Conservation (phyloP, 2,888 invertebrate species). For the Polydrusus cervinus region DNA sequence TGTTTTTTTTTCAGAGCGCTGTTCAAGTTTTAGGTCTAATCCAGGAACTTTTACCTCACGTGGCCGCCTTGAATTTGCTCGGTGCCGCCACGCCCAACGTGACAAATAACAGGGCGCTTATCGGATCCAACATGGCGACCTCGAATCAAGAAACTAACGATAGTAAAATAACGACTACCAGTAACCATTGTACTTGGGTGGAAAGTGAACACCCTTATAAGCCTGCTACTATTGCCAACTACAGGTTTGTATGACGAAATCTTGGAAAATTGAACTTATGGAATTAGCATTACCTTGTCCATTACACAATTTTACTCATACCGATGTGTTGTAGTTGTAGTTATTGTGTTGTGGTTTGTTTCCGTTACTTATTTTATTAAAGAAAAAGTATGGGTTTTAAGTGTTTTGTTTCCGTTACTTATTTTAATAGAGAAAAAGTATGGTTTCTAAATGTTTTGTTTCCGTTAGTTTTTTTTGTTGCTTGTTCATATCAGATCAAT, state of each 20-base stretch:
- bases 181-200: slow-evolving; percentile 91
- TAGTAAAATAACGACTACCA: slow-evolving; percentile 76
- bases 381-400: too few species aligned
- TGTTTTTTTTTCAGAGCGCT: slow-evolving; percentile 77
- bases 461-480: too few species aligned
- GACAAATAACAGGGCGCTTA: slow-evolving; percentile 63
- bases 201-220: slow-evolving; percentile 99
- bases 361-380: too few species aligned
- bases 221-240: slow-evolving; percentile 88
- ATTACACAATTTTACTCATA: too few species aligned
- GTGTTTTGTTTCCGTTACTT: too few species aligned
- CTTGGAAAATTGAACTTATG: too few species aligned
- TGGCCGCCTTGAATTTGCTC: slow-evolving; percentile 87
- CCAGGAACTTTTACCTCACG: slow-evolving; percentile 91
- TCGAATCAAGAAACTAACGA: slow-evolving; percentile 62
- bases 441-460: too few species aligned
- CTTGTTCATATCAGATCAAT: too few species aligned
- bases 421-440: too few species aligned
- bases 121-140: slow-evolving; percentile 59
- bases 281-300: too few species aligned
- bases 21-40: slow-evolving; percentile 90
- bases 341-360: too few species aligned
- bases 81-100: slow-evolving; percentile 59
- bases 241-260: slow-evolving; percentile 74
- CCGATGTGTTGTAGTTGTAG: too few species aligned